Conservation (phyloP, 2,797 vertebrate species). For the Tapera naevia region DNA sequence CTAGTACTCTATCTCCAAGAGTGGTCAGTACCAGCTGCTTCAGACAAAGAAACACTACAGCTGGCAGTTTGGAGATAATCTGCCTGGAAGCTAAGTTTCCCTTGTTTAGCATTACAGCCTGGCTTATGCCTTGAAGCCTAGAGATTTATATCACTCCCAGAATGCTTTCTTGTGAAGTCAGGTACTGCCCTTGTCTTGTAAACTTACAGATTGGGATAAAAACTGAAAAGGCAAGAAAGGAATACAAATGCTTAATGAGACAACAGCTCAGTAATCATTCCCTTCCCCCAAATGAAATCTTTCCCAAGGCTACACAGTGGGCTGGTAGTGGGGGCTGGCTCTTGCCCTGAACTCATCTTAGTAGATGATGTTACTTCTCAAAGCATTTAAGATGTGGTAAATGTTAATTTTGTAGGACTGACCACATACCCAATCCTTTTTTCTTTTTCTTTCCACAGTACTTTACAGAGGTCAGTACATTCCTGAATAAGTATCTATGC, state of each 20-base stretch:
- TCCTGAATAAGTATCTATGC: not conserved
- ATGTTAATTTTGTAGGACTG: not conserved
- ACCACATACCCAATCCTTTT: not conserved
- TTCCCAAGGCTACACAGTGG: not conserved
- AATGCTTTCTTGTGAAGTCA: slow-evolving; percentile 13
- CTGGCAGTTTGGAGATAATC: slow-evolving; percentile 53
- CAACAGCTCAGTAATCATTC: not conserved
- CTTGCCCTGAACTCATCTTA: not conserved
- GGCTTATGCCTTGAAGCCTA: not conserved
- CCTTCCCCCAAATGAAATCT: not conserved
- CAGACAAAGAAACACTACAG: slow-evolving; percentile 56
- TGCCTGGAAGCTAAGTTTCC: slow-evolving; percentile 44
- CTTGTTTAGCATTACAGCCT: slow-evolving; percentile 1
- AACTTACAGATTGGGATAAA: not conserved
- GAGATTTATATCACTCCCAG: not conserved
- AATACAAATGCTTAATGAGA: not conserved
- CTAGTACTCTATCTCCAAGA: slow-evolving; percentile 15
- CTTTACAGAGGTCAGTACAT: not conserved
- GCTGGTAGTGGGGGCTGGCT: not conserved
- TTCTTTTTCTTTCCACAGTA: not conserved
- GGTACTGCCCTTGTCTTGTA: not conserved
- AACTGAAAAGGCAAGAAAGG: not conserved
- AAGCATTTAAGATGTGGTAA: not conserved
- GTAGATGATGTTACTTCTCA: not conserved
- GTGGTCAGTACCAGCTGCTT: slow-evolving; percentile 63